Conservation (phyloP, 2,888 invertebrate genomes). For the Campopleginae sp. region DNA sequence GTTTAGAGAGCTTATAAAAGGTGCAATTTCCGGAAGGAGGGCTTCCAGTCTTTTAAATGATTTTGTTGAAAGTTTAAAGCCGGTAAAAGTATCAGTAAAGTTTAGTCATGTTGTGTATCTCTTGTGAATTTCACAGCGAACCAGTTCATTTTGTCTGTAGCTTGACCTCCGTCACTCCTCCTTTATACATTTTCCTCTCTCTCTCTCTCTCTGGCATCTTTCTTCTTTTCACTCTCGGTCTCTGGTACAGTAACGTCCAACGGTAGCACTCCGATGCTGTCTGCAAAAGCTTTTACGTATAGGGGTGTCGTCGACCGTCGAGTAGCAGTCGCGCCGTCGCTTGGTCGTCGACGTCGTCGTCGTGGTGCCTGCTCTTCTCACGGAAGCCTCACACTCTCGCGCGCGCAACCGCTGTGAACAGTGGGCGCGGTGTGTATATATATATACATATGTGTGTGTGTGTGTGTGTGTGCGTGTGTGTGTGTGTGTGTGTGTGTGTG, state of each 20-base stretch:
- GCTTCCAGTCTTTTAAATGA: slow-evolving; percentile 24
- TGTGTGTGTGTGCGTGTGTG: no score
- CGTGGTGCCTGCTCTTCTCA: slow-evolving; percentile 9
- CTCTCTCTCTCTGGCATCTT: neutral
- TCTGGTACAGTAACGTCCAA: slow-evolving; percentile 32
- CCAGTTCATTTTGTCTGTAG: slow-evolving; percentile 39
- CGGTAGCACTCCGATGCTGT: slow-evolving; percentile 54
- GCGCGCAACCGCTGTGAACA: slow-evolving; percentile 9
- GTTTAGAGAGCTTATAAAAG: slow-evolving; percentile 16
- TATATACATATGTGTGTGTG: neutral
- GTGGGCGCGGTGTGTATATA: neutral
- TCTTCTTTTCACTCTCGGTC: slow-evolving; percentile 17
- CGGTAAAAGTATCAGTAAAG: neutral
- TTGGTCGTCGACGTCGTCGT: slow-evolving; percentile 42
- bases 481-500: no score
- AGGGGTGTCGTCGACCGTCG: slow-evolving; percentile 61
- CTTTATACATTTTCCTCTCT: slow-evolving; percentile 5
- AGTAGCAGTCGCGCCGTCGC: slow-evolving; percentile 57
- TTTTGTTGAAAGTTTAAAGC: slow-evolving; percentile 38
- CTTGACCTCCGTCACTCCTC: slow-evolving; percentile 45
- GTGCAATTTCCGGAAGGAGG: neutral
- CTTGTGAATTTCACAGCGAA: slow-evolving; percentile 5
- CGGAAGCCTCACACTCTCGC: neutral
- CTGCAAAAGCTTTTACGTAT: slow-evolving; percentile 61
- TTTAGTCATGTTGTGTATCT: neutral